These are phyloP conservation scores for Tadarida brasiliensis DNA, from an alignment of 2,797 vertebrate species.

Conservation along the genomic window DNA sequence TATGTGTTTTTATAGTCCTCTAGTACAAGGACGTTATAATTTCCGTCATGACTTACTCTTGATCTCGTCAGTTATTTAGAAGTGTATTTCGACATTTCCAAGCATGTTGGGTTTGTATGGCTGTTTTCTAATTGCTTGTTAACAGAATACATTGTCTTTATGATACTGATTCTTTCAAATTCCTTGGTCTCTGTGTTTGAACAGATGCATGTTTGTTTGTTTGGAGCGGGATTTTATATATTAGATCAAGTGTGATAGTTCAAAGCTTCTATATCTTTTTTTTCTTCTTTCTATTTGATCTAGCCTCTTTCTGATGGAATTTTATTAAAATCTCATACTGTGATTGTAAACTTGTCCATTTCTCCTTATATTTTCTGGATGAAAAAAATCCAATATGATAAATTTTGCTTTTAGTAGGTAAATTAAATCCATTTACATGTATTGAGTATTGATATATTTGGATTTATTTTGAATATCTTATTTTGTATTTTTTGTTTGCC, in stretches of 20 bases:
- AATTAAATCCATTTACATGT: background rate
- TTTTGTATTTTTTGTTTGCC: background rate
- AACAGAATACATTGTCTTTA: background rate
- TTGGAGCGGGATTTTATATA: background rate
- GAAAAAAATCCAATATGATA: background rate
- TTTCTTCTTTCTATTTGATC: background rate
- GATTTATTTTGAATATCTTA: background rate
- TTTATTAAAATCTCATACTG: background rate
- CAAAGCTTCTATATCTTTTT: background rate
- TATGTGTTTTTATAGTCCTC: background rate
- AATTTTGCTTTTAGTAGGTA: background rate
- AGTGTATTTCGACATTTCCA: background rate
- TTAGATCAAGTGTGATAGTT: conserved; percentile 3
- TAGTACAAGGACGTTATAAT: background rate
- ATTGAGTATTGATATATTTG: background rate
- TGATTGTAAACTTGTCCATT: background rate
- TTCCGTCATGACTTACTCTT: background rate
- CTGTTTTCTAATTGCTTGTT: background rate
- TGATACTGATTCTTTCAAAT: conserved; percentile 11
- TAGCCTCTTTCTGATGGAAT: background rate
- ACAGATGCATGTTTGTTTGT: background rate
- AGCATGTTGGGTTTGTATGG: background rate
- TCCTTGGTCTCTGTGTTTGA: background rate
- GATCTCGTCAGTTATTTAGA: background rate
- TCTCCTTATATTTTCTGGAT: background rate